These are phyloP conservation scores for Pelvicachromis taeniatus DNA, from an alignment of 2,113 vertebrate genomes.

Conservation along the genomic window DNA sequence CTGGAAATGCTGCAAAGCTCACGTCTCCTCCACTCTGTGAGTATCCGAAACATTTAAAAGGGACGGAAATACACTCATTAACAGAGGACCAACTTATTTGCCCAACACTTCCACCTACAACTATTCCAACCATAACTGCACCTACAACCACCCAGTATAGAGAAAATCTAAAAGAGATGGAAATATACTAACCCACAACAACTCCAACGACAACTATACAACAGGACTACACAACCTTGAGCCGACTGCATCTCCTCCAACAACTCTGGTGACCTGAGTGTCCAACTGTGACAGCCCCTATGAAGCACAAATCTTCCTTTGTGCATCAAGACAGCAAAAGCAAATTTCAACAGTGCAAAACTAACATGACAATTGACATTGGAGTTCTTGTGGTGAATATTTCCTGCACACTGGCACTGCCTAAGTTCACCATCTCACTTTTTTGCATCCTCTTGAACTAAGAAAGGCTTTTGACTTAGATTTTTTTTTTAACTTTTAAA, in stretches of 20 bases:
- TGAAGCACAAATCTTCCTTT: background rate
- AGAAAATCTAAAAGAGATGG: too few species aligned
- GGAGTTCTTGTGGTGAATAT: conserved; percentile 58
- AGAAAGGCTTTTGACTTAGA: background rate
- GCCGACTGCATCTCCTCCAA: background rate
- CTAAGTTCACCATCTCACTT: conserved; percentile 48
- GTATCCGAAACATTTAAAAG: conserved; percentile 61
- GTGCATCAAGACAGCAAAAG: background rate
- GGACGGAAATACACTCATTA: conserved; percentile 41
- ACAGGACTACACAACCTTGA: too few species aligned
- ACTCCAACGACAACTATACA: background rate
- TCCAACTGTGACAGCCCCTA: background rate
- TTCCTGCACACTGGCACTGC: conserved; percentile 39
- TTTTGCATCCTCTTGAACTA: conserved; percentile 41
- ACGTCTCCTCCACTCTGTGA: conserved; percentile 53
- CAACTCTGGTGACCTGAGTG: conserved; percentile 10
- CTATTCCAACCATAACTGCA: background rate
- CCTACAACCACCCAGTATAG: background rate
- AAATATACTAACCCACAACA: background rate
- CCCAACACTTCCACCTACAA: background rate
- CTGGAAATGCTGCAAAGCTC: conserved; percentile 39
- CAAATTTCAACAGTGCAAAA: conserved; percentile 39
- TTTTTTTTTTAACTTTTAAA: too few species aligned
- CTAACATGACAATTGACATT: conserved; percentile 42
- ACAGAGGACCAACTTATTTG: conserved; percentile 66